Percentiles rank a stretch among this genome's conserved stretches.
These are phyloP conservation scores for Cheilosia impressa DNA, from an alignment of 2,888 invertebrate species.

Conservation along the genomic window DNA sequence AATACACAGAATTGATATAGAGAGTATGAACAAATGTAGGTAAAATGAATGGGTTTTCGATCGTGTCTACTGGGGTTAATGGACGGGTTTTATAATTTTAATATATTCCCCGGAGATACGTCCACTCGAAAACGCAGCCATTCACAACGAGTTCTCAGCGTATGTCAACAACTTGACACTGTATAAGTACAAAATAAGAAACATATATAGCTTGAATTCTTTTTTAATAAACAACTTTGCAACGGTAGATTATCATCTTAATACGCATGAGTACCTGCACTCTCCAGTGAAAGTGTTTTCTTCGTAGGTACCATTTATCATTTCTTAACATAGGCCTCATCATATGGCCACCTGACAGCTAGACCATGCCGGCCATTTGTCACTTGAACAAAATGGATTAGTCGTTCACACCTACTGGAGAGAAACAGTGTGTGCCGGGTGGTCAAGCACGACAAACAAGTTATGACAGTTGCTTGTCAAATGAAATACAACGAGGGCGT, in stretches of 20 bases:
- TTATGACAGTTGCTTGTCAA: slow-evolving; percentile 60
- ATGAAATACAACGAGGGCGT: slow-evolving; percentile 14
- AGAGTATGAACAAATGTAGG: neutral
- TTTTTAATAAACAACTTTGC: slow-evolving; percentile 27
- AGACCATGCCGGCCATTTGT: slow-evolving; percentile 31
- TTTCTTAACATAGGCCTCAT: neutral
- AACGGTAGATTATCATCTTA: slow-evolving; percentile 25
- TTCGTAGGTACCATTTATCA: slow-evolving; percentile 45
- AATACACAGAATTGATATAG: neutral
- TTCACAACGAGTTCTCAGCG: slow-evolving; percentile 22
- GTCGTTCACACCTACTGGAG: slow-evolving; percentile 29
- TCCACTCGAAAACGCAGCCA: slow-evolving; percentile 37
- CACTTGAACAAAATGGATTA: slow-evolving; percentile 26
- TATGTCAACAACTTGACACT: slow-evolving; percentile 40
- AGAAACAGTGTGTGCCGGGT: slow-evolving; percentile 23
- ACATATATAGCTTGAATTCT: slow-evolving; percentile 8
- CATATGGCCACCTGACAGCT: neutral
- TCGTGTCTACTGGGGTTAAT: neutral
- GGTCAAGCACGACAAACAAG: slow-evolving; percentile 58
- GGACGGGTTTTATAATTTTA: neutral
- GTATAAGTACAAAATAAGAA: slow-evolving; percentile 17
- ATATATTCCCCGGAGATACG: slow-evolving; percentile 8
- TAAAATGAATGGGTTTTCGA: neutral
- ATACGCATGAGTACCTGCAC: slow-evolving; percentile 30
- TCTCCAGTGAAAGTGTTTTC: slow-evolving; percentile 35